phyloP scores from a whole-genome alignment of 1,140 invertebrate genomes.

The Wiebesia pumilae region DNA sequence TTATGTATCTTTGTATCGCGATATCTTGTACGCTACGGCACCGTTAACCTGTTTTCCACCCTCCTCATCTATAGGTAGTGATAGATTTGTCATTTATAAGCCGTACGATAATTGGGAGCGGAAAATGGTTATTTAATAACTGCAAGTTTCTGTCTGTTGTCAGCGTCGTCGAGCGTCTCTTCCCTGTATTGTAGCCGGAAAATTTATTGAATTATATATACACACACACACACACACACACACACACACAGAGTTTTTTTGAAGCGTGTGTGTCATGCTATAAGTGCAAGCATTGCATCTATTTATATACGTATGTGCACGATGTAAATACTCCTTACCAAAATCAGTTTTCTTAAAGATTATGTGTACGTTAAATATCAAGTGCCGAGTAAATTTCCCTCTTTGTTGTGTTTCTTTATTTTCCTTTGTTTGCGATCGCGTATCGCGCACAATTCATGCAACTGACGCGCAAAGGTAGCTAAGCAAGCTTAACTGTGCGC shows the following conservation, averaged over 20 bases:
- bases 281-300: not conserved
- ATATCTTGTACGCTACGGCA: not conserved
- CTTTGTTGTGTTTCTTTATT: slow-evolving; percentile 41
- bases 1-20: not conserved
- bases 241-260: too few relatives aligned
- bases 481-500: slow-evolving; percentile 36
- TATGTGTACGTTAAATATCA: slow-evolving; percentile 20
- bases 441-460: slow-evolving; percentile 33
- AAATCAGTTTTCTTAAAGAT: slow-evolving; percentile 23
- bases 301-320: not conserved
- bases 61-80: not conserved
- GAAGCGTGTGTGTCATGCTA: not conserved
- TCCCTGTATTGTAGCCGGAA: too few relatives aligned
- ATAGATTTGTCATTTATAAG: slow-evolving; percentile 8
- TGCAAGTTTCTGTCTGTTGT: not conserved
- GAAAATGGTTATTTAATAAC: not conserved
- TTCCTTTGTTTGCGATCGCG: slow-evolving; percentile 41
- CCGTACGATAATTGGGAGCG: not conserved
- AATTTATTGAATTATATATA: too few relatives aligned
- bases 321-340: not conserved
- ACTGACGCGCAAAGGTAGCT: slow-evolving; percentile 45
- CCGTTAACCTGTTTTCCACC: not conserved
- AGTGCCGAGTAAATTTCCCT: slow-evolving; percentile 14
- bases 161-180: too few relatives aligned
- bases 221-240: too few relatives aligned